phyloP scores from a whole-genome alignment of 1,140 invertebrate species.

The Drosophila santomea region DNA sequence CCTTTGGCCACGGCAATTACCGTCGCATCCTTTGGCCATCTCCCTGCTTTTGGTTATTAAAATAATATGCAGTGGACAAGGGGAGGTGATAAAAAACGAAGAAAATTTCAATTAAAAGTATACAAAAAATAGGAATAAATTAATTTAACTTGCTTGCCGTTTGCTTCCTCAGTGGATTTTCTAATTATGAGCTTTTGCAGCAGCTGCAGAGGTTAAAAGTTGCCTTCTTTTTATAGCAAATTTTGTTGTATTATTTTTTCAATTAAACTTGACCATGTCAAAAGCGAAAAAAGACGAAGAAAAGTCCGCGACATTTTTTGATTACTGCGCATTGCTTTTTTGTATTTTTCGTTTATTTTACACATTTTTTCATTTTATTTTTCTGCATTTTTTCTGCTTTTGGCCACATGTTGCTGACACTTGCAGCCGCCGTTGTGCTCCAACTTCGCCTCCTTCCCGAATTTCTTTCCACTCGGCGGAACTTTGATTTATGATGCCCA shows the following conservation, averaged over 20 bases:
- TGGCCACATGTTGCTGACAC: constrained; percentile 80
- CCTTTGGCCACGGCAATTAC: constrained; percentile 67
- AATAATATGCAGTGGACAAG: constrained; percentile 61
- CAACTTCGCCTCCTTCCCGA: neutral
- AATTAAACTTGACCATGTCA: constrained; percentile 83
- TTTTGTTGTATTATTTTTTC: constrained; percentile 73
- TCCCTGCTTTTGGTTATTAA: constrained; percentile 64
- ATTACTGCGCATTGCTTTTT: constrained; percentile 43
- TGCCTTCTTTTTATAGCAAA: constrained; percentile 60
- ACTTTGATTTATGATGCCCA: constrained; percentile 70
- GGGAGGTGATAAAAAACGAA: constrained; percentile 29
- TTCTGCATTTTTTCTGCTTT: constrained; percentile 53
- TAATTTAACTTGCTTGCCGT: constrained; percentile 57
- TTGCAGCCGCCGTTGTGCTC: constrained; percentile 58
- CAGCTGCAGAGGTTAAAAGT: constrained; percentile 76
- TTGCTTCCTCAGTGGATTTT: constrained; percentile 35
- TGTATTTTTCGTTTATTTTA: constrained; percentile 34
- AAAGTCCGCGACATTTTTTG: constrained; percentile 54
- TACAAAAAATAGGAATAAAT: constrained; percentile 75
- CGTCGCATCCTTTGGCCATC: constrained; percentile 69
- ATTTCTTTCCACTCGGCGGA: constrained; percentile 32
- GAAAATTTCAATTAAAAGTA: constrained; percentile 78
- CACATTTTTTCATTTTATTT: constrained; percentile 52
- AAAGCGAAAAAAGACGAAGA: constrained; percentile 51
- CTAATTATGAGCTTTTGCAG: constrained; percentile 79